phyloP scores from a whole-genome alignment of 2,888 invertebrate species.

The Sphaerophoria taeniata region DNA sequence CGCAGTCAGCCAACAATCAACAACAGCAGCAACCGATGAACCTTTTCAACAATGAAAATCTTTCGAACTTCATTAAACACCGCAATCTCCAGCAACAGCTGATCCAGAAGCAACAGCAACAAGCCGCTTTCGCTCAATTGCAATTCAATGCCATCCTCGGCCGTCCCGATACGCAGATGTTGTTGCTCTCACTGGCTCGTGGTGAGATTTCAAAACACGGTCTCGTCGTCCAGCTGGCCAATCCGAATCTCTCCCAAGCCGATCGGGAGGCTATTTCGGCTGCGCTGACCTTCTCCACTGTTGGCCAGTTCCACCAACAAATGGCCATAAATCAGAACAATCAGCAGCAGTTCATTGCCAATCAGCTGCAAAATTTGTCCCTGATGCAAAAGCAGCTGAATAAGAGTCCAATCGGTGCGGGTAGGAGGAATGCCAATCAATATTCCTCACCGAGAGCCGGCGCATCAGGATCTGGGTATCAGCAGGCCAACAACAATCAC shows the following conservation, averaged over 20 bases:
- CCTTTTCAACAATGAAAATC: slow-evolving; percentile 78
- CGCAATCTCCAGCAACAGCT: slow-evolving; percentile 78
- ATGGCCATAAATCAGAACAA: slow-evolving; percentile 56
- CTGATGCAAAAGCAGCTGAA: slow-evolving; percentile 79
- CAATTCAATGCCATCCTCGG: slow-evolving; percentile 80
- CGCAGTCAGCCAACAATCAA: neutral
- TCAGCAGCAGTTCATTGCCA: slow-evolving; percentile 79
- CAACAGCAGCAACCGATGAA: slow-evolving; percentile 66
- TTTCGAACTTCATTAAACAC: slow-evolving; percentile 80
- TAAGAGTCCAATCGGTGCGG: slow-evolving; percentile 65
- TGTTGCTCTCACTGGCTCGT: slow-evolving; percentile 80
- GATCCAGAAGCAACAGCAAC: slow-evolving; percentile 81
- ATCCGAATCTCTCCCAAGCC: slow-evolving; percentile 79
- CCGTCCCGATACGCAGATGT: slow-evolving; percentile 80
- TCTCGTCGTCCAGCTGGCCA: slow-evolving; percentile 79
- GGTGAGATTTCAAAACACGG: slow-evolving; percentile 82
- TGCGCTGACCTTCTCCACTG: slow-evolving; percentile 80
- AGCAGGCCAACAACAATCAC: slow-evolving; percentile 5
- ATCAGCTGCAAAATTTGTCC: slow-evolving; percentile 80
- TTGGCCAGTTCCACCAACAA: slow-evolving; percentile 80
- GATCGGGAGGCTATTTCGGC: slow-evolving; percentile 82
- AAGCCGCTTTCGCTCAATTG: slow-evolving; percentile 79
- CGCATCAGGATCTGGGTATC: neutral
- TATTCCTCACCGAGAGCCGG: neutral
- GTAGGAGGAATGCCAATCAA: slow-evolving; percentile 50